A percentile compares a stretch with the other conserved stretches of the same genome.
phyloP scores from a whole-genome alignment of 2,888 invertebrate species.

The Xestoiulus laeticollis region DNA sequence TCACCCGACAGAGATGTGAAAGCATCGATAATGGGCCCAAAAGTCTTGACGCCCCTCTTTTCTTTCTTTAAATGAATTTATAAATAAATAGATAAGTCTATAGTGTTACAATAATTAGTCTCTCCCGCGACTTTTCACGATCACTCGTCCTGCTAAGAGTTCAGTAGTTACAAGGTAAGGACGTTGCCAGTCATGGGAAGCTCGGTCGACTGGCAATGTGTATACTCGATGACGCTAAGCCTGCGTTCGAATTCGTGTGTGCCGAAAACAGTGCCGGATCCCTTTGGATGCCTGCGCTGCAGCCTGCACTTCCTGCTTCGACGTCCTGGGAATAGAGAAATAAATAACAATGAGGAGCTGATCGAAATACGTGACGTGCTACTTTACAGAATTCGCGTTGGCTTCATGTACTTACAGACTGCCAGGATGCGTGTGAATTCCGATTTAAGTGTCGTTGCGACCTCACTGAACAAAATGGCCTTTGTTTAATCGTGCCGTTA shows the following conservation, averaged over 20 bases:
- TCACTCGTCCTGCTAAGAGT: not conserved
- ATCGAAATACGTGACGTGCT: not conserved
- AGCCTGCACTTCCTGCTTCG: slow-evolving; percentile 31
- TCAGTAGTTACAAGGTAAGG: not conserved
- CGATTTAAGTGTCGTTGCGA: not conserved
- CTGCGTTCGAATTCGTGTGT: not conserved
- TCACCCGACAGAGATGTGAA: slow-evolving; percentile 38
- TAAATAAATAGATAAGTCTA: slow-evolving; percentile 38
- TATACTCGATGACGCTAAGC: slow-evolving; percentile 8
- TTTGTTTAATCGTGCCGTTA: slow-evolving; percentile 10
- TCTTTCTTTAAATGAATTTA: not conserved
- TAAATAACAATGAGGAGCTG: not conserved
- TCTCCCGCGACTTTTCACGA: slow-evolving; percentile 22
- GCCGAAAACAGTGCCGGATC: not conserved
- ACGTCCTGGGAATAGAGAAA: not conserved
- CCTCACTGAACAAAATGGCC: slow-evolving; percentile 24
- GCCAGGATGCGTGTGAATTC: not conserved
- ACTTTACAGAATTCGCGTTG: not conserved
- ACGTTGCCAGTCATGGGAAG: slow-evolving; percentile 36
- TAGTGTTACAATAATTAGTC: slow-evolving; percentile 30
- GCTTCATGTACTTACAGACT: not conserved
- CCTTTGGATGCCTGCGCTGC: slow-evolving; percentile 24
- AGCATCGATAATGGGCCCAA: slow-evolving; percentile 30
- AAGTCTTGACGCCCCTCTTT: slow-evolving; percentile 12
- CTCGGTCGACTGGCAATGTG: not conserved